Conservation (phyloP, 2,888 invertebrate species). For the Drosophila imparisetae region DNA sequence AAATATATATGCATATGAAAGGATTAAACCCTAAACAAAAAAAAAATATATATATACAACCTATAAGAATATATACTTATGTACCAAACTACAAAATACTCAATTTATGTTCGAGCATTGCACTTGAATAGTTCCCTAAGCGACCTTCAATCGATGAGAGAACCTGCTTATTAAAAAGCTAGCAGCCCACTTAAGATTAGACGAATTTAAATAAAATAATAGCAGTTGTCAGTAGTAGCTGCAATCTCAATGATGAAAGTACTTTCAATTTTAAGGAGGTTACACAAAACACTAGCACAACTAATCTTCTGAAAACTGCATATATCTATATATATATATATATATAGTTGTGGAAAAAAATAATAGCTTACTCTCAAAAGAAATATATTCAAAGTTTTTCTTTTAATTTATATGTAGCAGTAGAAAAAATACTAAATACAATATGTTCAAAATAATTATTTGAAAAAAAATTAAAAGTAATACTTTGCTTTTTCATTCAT, state of each 20-base stretch:
- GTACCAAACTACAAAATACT: constrained; percentile 45
- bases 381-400: background rate
- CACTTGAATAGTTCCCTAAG: constrained; percentile 44
- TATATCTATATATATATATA: constrained; percentile 3
- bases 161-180: constrained; percentile 65
- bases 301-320: constrained; percentile 33
- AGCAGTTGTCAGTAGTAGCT: constrained; percentile 42
- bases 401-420: background rate
- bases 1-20: constrained; percentile 39
- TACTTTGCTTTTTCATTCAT: background rate
- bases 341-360: background rate
- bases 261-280: constrained; percentile 15
- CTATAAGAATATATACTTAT: constrained; percentile 18
- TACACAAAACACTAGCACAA: constrained; percentile 22
- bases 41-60: constrained; percentile 17
- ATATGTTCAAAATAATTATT: background rate
- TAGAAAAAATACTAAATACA: background rate
- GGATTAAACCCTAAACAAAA: constrained; percentile 36
- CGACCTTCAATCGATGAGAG: constrained; percentile 59
- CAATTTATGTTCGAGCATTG: constrained; percentile 44
- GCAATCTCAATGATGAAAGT: constrained; percentile 11
- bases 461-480: background rate
- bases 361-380: background rate
- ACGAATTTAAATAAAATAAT: constrained; percentile 69
- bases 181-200: constrained; percentile 70